These are phyloP conservation scores for Cydia splendana DNA, from an alignment of 1,140 invertebrate species.

Conservation along the genomic window DNA sequence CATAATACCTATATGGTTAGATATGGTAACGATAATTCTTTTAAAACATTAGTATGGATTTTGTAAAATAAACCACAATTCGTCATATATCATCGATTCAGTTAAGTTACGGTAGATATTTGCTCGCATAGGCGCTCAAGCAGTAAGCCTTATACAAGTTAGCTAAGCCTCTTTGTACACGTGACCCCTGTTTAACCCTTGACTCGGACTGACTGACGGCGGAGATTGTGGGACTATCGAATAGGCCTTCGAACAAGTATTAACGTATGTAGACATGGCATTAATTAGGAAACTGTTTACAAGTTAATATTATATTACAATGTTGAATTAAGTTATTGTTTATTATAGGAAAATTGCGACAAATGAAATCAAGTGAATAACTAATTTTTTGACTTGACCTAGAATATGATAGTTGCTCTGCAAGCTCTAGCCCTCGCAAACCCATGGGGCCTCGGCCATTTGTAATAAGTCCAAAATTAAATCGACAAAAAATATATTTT, in stretches of 20 bases:
- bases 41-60: too few species aligned
- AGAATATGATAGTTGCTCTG: too few species aligned
- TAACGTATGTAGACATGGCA: not conserved
- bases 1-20: too few species aligned
- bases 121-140: not conserved
- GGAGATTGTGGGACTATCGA: conserved; percentile 7
- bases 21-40: too few species aligned
- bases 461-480: too few species aligned
- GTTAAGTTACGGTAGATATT: not conserved
- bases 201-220: conserved; percentile 13
- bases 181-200: conserved; percentile 12
- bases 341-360: too few species aligned
- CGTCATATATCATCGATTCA: not conserved
- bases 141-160: conserved; percentile 18
- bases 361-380: too few species aligned
- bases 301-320: not conserved
- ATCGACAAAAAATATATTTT: too few species aligned
- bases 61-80: not conserved
- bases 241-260: not conserved
- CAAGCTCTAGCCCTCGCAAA: too few species aligned
- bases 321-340: too few species aligned
- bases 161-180: conserved; percentile 1
- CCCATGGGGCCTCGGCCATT: too few species aligned
- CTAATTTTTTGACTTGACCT: too few species aligned
- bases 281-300: not conserved